Percentiles rank a stretch among this genome's conserved stretches.
Conservation (phyloP, 2,113 vertebrate species). For the Pseudonaja textilis region DNA sequence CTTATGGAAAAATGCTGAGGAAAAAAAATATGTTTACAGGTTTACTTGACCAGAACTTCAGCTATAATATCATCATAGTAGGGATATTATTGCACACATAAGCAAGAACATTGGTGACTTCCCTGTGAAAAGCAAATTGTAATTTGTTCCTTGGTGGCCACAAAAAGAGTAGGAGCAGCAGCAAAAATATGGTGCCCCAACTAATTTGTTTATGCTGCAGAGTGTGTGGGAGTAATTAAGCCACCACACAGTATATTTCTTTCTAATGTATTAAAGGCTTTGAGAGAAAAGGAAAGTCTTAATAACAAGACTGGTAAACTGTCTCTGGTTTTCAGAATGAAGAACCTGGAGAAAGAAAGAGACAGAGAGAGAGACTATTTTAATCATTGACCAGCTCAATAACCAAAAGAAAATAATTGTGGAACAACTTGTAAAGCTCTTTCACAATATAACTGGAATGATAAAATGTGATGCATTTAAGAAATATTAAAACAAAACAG, state of each 20-base stretch:
- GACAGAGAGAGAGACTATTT: background rate
- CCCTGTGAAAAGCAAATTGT: background rate
- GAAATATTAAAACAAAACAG: too few relatives aligned
- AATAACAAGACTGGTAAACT: background rate
- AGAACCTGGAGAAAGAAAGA: background rate
- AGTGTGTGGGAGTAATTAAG: background rate
- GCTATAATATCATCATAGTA: background rate
- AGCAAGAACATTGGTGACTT: slow-evolving; percentile 13
- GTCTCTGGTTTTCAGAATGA: background rate
- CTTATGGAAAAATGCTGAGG: background rate
- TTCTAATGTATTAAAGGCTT: background rate
- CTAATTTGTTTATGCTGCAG: too few relatives aligned
- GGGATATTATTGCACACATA: slow-evolving; percentile 5
- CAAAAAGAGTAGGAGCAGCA: background rate
- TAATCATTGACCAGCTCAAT: background rate
- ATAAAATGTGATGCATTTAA: background rate
- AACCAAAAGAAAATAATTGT: background rate
- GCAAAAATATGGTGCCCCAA: background rate
- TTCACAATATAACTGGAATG: background rate
- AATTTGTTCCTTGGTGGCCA: background rate
- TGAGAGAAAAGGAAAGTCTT: background rate
- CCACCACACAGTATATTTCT: background rate
- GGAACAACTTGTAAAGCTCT: background rate
- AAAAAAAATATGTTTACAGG: too few relatives aligned
- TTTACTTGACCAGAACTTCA: slow-evolving; percentile 7